A percentile compares a stretch with the other conserved stretches of the same genome.
Evolutionary conservation across 2,888 invertebrate genomes (phyloP).

Genomic region (Incurvaria masculella): DNA sequence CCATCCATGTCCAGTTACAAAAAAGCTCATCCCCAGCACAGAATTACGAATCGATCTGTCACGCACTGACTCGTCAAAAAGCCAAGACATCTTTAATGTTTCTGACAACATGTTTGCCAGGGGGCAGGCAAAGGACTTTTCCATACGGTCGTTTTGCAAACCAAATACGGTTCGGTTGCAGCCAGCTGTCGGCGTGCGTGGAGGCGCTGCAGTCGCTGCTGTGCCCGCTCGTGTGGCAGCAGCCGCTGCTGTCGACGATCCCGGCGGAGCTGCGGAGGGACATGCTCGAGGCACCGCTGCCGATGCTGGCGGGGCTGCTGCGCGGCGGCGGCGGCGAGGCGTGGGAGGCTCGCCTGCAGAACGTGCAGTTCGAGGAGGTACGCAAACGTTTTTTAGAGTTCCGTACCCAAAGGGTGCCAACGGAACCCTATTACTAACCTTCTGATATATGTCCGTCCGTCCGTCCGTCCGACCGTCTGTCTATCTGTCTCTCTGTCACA

Average conservation of each 20-base stretch:
- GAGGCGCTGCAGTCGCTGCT: slow-evolving; percentile 71
- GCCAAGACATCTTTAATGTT: neutral
- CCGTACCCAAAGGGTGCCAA: too few species aligned
- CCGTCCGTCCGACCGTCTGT: too few species aligned
- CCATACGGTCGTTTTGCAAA: too few species aligned
- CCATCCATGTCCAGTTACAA: too few species aligned
- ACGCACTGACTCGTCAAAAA: too few species aligned
- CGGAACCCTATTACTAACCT: too few species aligned
- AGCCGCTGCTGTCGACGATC: slow-evolving; percentile 74
- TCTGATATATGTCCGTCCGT: too few species aligned
- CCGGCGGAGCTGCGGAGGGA: slow-evolving; percentile 68
- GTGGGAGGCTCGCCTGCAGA: slow-evolving; percentile 10
- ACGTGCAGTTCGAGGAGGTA: slow-evolving; percentile 32
- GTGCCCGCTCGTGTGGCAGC: slow-evolving; percentile 84
- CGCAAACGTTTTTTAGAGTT: too few species aligned
- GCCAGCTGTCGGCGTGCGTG: slow-evolving; percentile 69
- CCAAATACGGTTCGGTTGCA: slow-evolving; percentile 23
- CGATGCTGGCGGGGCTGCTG: slow-evolving; percentile 72
- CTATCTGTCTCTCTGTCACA: too few species aligned
- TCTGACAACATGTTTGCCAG: neutral
- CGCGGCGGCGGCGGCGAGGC: slow-evolving; percentile 20
- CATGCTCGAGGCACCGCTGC: slow-evolving; percentile 70
- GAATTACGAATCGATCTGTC: too few species aligned
- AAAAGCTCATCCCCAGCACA: too few species aligned
- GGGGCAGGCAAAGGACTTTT: too few species aligned